phyloP scores from a whole-genome alignment of 2,888 invertebrate species.

The Trisateles emortualis region DNA sequence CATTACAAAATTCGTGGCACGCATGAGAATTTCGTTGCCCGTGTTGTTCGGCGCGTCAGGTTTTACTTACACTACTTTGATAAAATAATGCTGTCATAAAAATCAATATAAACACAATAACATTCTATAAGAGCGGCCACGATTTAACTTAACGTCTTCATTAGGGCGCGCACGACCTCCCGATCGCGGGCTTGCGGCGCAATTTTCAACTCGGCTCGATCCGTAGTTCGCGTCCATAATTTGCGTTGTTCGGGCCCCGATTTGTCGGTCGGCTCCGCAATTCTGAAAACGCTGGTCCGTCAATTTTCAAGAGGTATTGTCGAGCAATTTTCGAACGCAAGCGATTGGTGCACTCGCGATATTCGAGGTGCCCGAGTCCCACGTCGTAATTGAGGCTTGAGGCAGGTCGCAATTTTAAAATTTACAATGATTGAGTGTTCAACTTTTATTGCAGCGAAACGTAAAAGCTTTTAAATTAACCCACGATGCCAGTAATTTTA shows the following conservation, averaged over 20 bases:
- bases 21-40: not conserved
- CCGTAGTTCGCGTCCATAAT: slow-evolving; percentile 71
- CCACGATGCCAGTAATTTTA: slow-evolving; percentile 61
- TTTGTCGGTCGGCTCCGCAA: slow-evolving; percentile 74
- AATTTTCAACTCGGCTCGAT: slow-evolving; percentile 75
- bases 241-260: slow-evolving; percentile 75
- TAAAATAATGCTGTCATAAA: slow-evolving; percentile 80
- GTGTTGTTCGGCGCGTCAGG: slow-evolving; percentile 1
- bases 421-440: slow-evolving; percentile 78
- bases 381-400: slow-evolving; percentile 76
- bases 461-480: slow-evolving; percentile 69
- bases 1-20: slow-evolving; percentile 16
- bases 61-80: slow-evolving; percentile 28
- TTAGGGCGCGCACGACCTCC: slow-evolving; percentile 79
- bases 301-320: slow-evolving; percentile 76
- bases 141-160: slow-evolving; percentile 83
- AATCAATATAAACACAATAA: slow-evolving; percentile 80
- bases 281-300: slow-evolving; percentile 70
- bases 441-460: slow-evolving; percentile 66
- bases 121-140: slow-evolving; percentile 71
- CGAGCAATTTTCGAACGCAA: slow-evolving; percentile 74
- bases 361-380: slow-evolving; percentile 64
- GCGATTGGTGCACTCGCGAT: slow-evolving; percentile 70
- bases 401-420: slow-evolving; percentile 82
- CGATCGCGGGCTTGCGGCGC: slow-evolving; percentile 69